Evolutionary conservation across 2,797 vertebrate species (phyloP), one percentile per base, ranked within the genome.

Genomic region (Diplodus puntazzo): DNA sequence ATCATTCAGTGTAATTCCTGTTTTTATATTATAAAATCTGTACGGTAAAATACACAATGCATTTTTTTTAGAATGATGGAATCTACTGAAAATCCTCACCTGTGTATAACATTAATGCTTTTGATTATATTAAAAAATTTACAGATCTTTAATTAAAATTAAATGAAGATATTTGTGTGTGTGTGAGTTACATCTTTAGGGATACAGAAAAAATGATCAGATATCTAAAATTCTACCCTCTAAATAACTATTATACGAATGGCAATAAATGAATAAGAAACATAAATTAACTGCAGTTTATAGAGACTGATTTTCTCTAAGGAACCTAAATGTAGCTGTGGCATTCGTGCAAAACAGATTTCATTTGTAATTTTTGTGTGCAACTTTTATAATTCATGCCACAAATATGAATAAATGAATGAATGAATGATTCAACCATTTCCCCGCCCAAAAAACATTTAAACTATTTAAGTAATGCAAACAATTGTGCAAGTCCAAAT

Each of bases 21-120:
- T 39, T 62, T 65, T 82, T 54, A n/a, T 55, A 4, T 49, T 2
- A 39, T 48, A 11, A 60, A 43, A n/a, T 21, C 1, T 59, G 18
- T 11, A 21, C 43, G 21, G 17, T 59, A 2, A 59, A 10, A 34
- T 23, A 30, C 11, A 10, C 23, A 18, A 9, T 8, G 55, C 0
- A 25, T 17, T 34, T 21, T 34, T 50, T 48, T 49, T 6, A 10
- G 1, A 39, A 10, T 1, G 10, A 71, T 25, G 13, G 13, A 49
- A 25, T 66, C 13, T 60, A 11, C n/a, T 54, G 17, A 30, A 11
- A 49, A 3, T 45, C 30, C 0, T 30, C 1, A 23, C n/a, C 6
- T 87, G 39, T 80, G 30, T 53, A 65, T 77, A 49, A 53, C 63
- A 48, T 17, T 55, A 27, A 77, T 75, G 50, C 20, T 74, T 76